Evolutionary conservation across 1,140 invertebrate genomes (phyloP).

Genomic region (Brachionus manjavacas): DNA sequence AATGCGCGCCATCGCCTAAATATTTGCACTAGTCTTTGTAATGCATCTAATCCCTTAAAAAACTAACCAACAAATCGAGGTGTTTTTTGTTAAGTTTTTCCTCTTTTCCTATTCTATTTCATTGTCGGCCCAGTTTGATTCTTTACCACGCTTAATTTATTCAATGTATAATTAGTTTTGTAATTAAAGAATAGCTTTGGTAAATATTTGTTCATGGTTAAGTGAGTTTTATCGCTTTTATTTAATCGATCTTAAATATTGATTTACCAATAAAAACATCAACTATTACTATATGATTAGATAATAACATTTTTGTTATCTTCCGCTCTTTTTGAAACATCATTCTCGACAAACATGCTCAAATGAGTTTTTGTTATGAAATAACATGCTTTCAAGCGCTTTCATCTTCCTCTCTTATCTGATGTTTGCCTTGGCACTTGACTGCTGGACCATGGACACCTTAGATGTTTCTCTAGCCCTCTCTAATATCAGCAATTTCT

Average conservation of each 20-base stretch:
- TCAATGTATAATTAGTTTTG: constrained; percentile 19
- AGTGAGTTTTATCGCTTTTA: constrained; percentile 11
- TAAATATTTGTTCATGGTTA: constrained; percentile 32
- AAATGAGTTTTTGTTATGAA: background rate
- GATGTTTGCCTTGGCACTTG: background rate
- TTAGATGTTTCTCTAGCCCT: no score
- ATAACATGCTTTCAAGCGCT: background rate
- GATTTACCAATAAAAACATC: background rate
- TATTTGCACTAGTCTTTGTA: background rate
- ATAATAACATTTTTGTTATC: background rate
- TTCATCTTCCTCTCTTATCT: background rate
- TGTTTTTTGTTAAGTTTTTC: constrained; percentile 2
- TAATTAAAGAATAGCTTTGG: constrained; percentile 30
- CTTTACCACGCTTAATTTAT: constrained; percentile 38
- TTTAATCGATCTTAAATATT: constrained; percentile 17
- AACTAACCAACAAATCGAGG: background rate
- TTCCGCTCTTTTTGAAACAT: constrained; percentile 13
- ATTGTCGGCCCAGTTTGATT: background rate
- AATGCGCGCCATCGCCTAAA: constrained; percentile 13
- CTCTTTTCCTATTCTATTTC: background rate
- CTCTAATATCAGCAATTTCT: no score
- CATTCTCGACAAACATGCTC: constrained; percentile 9
- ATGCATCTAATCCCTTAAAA: constrained; percentile 18
- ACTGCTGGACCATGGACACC: background rate
- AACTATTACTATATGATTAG: background rate